Percentiles rank a stretch among this genome's conserved stretches.
Conservation (phyloP, 2,888 invertebrate genomes). For the Tipula unca region DNA sequence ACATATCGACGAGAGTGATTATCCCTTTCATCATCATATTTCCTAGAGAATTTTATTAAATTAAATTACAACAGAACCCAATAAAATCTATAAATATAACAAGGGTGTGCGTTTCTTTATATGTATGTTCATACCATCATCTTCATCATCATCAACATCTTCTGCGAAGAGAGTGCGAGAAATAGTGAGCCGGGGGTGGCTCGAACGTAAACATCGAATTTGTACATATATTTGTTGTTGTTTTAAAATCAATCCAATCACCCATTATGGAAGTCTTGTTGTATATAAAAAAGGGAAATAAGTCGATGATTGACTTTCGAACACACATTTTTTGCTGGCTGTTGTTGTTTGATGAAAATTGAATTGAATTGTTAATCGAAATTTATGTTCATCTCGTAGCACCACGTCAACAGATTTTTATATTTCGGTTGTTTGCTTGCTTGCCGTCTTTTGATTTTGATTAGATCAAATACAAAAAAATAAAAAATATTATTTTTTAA, state of each 20-base stretch:
- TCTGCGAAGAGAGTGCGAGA: neutral
- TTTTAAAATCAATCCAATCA: neutral
- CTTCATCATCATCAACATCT: neutral
- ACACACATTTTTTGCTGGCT: neutral
- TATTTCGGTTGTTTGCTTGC: neutral
- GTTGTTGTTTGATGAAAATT: neutral
- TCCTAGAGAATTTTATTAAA: neutral
- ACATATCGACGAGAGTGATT: neutral
- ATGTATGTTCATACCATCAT: neutral
- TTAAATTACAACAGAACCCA: neutral
- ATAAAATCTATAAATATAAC: neutral
- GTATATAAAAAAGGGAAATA: neutral
- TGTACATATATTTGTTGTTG: neutral
- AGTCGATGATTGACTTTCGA: neutral
- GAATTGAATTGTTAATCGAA: neutral
- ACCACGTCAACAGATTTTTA: neutral
- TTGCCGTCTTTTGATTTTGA: neutral
- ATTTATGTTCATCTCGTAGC: neutral
- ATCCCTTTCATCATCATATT: neutral
- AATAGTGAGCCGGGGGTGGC: too few relatives aligned
- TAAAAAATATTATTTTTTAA: neutral
- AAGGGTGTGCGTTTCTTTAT: neutral
- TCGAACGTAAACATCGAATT: neutral
- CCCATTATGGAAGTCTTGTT: neutral
- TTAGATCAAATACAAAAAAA: neutral